Evolutionary conservation across 2,888 invertebrate genomes (phyloP).

Genomic region (Stegana nigrithorax): DNA sequence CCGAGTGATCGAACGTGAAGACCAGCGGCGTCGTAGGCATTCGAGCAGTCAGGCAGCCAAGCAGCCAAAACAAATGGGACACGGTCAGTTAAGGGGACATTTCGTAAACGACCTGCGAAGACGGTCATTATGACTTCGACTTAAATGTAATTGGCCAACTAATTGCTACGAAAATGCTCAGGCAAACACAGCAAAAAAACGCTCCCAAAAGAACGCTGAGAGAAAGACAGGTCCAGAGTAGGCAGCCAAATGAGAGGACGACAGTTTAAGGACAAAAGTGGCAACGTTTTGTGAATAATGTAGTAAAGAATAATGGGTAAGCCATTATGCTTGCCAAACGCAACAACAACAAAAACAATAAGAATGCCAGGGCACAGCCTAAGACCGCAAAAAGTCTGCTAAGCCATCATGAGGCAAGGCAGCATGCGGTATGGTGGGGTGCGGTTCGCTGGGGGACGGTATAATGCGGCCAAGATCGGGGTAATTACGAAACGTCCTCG

Average conservation of each 20-base stretch:
- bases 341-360: no score
- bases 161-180: background rate
- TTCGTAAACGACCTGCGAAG: background rate
- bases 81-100: background rate
- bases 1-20: no score
- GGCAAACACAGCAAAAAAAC: conserved; percentile 4
- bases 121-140: background rate
- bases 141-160: background rate
- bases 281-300: background rate
- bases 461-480: background rate
- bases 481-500: background rate
- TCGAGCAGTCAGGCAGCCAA: background rate
- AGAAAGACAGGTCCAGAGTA: conserved; percentile 1
- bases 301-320: conserved; percentile 3
- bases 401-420: no score
- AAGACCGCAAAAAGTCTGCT: background rate
- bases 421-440: no score
- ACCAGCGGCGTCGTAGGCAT: background rate
- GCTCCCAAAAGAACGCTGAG: background rate
- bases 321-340: background rate
- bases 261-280: background rate
- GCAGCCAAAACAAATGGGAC: background rate
- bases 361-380: no score
- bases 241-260: background rate
- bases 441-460: no score